Evolutionary conservation across 2,797 vertebrate species (phyloP).

Genomic region (Fringilla coelebs): DNA sequence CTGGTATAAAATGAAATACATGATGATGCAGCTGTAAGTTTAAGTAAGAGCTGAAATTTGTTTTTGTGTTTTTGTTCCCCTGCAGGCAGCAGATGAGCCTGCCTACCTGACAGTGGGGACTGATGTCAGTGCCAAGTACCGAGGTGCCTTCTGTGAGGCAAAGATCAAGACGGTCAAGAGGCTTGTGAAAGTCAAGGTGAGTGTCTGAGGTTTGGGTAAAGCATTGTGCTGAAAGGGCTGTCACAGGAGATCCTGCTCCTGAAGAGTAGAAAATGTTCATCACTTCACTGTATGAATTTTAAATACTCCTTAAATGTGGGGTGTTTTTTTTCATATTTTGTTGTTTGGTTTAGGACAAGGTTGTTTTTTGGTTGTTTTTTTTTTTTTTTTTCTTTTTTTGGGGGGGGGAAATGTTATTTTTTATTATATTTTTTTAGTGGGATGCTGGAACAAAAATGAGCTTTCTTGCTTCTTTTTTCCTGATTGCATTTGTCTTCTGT

Average conservation of each 20-base stretch:
- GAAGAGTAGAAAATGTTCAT: not conserved
- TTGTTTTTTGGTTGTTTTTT: not conserved
- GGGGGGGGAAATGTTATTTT: accelerated
- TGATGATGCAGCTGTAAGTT: not conserved
- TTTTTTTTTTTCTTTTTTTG: not conserved
- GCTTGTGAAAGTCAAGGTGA: constrained; percentile 97
- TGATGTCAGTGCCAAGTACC: constrained; percentile 98
- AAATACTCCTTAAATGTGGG: not conserved
- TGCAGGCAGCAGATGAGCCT: constrained; percentile 96
- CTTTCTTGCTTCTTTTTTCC: not conserved
- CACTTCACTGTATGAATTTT: not conserved
- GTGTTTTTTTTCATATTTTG: accelerated
- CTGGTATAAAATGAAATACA: not conserved
- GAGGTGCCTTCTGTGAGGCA: constrained; percentile 98
- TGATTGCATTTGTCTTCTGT: not conserved
- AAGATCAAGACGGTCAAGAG: constrained; percentile 98
- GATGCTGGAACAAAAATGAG: not conserved
- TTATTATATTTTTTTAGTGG: not conserved
- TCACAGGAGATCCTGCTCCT: not conserved
- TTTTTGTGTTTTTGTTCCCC: not conserved
- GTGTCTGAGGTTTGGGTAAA: not conserved
- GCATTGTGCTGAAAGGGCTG: not conserved
- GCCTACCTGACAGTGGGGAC: constrained; percentile 98
- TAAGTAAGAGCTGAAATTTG: not conserved
- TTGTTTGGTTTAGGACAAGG: accelerated